Evolutionary conservation across 2,797 vertebrate species (phyloP), one percentile per base, ranked within the genome.

Genomic region (Thaleichthys pacificus): DNA sequence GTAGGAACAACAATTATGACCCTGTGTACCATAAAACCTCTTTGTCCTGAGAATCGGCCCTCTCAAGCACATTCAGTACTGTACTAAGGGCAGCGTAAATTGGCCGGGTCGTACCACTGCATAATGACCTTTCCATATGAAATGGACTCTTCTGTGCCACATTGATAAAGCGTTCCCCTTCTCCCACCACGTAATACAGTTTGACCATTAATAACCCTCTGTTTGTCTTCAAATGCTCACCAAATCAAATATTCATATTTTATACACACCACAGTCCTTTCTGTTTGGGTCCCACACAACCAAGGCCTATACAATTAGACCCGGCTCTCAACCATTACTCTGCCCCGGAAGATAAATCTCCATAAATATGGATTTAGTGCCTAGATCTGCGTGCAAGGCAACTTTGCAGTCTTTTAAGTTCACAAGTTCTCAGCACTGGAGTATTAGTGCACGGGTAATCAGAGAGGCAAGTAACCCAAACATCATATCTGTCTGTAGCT

Each of bases 171-270:
- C 77, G 72, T 68, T 62, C 6, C 24, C 22, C 75, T 65, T 66
- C 68, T 17, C 42, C 73, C 70, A 68, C 69, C 69, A 67, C 71
- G 61, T 66, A 84, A 83, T 82, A 56, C 72, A 82, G 65, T 56
- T 32, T 66, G 63, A 70, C 84, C 85, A 90, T 91, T 89, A 86
- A 91, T 91, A 86, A 85, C 81, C 77, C 63, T 57, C 70, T 32
- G 76, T 54, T 17, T 72, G 82, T 79, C 72, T 5, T 66, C 68
- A 69, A 81, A 72, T 80, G 83, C 84, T 79, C 77, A 81, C 70
- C 61, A 78, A 79, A 86, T 84, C 77, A 85, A 87, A 86, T 81
- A 81, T 81, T 70, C 72, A 71, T 72, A 5, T 69, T 28, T 49
- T 72, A 49, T 71, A 74, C 70, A 80, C 73, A 75, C 68, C 75